These are phyloP conservation scores for Pangasius macronema DNA, from an alignment of 2,797 vertebrate genomes.

Conservation along the genomic window DNA sequence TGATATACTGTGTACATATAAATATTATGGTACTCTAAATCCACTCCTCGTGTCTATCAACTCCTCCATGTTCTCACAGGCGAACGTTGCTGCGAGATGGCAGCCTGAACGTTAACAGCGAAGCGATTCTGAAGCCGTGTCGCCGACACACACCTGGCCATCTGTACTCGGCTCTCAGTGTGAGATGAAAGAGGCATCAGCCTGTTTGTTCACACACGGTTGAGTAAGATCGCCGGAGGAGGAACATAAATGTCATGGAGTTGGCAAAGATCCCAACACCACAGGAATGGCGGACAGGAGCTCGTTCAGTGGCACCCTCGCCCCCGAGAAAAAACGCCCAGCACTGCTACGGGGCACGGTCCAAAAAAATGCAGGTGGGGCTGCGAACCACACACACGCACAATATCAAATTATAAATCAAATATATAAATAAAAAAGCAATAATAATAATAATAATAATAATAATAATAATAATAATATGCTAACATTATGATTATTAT, in stretches of 20 bases:
- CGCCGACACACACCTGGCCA: slow-evolving; percentile 65
- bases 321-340: slow-evolving; percentile 41
- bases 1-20: not conserved
- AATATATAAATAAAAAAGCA: not conserved
- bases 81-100: slow-evolving; percentile 20
- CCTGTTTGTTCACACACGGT: slow-evolving; percentile 68
- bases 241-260: slow-evolving; percentile 67
- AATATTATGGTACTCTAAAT: not conserved
- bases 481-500: not conserved
- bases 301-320: slow-evolving; percentile 62
- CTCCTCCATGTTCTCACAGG: slow-evolving; percentile 8
- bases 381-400: slow-evolving; percentile 22
- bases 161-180: slow-evolving; percentile 59
- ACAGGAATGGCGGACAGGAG: slow-evolving; percentile 60
- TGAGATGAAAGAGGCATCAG: slow-evolving; percentile 47
- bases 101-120: slow-evolving; percentile 11
- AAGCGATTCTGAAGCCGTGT: slow-evolving; percentile 9
- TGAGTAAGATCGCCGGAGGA: slow-evolving; percentile 66
- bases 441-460: not conserved
- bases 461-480: not conserved
- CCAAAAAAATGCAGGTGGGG: slow-evolving; percentile 31
- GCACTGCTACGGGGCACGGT: slow-evolving; percentile 27
- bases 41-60: not conserved
- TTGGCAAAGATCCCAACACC: slow-evolving; percentile 64
- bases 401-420: not conserved